Percentiles rank a stretch among this genome's conserved stretches.
phyloP scores from a whole-genome alignment of 2,797 vertebrate species.

The Paguma larvata region DNA sequence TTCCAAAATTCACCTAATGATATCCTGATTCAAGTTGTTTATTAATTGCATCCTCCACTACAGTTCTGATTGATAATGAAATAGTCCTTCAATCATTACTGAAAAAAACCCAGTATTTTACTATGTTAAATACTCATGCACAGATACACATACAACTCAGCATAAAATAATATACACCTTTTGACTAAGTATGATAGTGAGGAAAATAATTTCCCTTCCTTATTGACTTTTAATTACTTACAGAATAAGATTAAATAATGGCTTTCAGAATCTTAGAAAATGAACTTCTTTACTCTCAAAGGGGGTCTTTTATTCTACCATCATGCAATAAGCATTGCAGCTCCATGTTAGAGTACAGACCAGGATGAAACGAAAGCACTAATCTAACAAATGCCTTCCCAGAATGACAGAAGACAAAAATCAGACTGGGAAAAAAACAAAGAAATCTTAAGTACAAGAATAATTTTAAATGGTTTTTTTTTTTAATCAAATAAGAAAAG shows the following conservation, averaged over 20 bases:
- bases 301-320: neutral
- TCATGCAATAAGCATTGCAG: neutral
- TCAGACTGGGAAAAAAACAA: neutral
- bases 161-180: neutral
- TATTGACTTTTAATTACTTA: constrained; percentile 62
- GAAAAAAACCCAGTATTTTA: neutral
- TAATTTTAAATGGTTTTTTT: neutral
- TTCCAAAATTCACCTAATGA: constrained; percentile 22
- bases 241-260: constrained; percentile 32
- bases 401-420: neutral
- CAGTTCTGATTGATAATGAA: constrained; percentile 15
- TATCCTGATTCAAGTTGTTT: constrained; percentile 31
- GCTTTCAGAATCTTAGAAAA: constrained; percentile 20
- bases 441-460: neutral
- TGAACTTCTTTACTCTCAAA: neutral
- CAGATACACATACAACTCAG: constrained; percentile 19
- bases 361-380: neutral
- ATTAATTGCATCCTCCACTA: neutral
- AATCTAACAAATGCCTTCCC: neutral
- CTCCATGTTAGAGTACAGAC: neutral
- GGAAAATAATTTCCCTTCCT: neutral
- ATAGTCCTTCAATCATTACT: neutral
- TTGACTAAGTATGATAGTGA: neutral
- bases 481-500: neutral
- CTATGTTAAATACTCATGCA: neutral